Evolutionary conservation across 1,140 invertebrate genomes (phyloP).

Genomic region (Drosophila lini): DNA sequence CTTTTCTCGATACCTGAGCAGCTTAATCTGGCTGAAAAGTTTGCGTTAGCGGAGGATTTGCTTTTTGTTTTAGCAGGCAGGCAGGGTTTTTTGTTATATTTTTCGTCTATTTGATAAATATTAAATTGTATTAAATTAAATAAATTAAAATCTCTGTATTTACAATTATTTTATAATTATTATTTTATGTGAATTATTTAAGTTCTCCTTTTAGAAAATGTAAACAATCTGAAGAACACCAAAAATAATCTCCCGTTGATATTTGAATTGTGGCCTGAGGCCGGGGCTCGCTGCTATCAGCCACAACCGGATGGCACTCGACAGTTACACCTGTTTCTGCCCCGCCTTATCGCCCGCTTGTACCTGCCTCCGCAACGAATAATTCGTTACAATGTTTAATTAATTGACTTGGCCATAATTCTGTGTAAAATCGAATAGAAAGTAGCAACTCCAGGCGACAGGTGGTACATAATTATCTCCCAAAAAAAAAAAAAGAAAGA

Average conservation of each 20-base stretch:
- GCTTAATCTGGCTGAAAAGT: conserved; percentile 30
- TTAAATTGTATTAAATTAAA: no score
- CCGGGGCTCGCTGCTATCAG: background rate
- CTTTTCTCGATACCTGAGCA: conserved; percentile 16
- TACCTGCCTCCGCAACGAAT: background rate
- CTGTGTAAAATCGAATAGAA: background rate
- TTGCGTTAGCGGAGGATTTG: background rate
- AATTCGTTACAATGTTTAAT: background rate
- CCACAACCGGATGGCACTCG: background rate
- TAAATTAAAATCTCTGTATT: no score
- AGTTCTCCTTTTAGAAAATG: background rate
- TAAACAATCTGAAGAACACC: background rate
- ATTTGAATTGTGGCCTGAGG: background rate
- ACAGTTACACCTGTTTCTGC: background rate
- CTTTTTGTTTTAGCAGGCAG: background rate
- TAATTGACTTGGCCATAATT: background rate
- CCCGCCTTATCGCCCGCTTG: background rate
- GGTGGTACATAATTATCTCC: background rate
- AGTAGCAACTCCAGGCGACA: background rate
- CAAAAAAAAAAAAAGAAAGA: background rate
- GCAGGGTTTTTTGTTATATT: background rate
- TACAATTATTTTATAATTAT: no score
- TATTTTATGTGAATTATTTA: no score
- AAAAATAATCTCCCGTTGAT: no score
- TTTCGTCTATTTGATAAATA: no score